Percentiles rank a stretch among this genome's conserved stretches.
Evolutionary conservation across 23 tunicate species (phyloP).

Genomic region (Ciona savignyi): DNA sequence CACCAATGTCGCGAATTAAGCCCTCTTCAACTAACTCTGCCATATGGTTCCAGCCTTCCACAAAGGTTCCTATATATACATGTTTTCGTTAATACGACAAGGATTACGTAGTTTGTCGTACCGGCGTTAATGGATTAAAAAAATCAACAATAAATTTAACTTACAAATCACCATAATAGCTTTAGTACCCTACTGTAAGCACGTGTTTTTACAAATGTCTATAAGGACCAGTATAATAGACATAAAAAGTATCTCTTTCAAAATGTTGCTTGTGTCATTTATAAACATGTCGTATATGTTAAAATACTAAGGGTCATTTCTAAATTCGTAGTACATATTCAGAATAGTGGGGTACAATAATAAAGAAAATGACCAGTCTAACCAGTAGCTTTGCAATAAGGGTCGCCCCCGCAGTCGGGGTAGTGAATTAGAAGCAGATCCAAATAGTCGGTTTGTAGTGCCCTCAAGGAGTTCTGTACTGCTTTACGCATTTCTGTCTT

Average conservation of each 20-base stretch:
- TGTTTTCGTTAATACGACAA: no score
- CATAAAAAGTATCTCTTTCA: neutral
- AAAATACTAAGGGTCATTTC: no score
- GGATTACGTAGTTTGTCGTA: no score
- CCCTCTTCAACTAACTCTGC: slow-evolving; percentile 27
- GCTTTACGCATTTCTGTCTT: slow-evolving; percentile 8
- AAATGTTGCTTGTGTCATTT: neutral
- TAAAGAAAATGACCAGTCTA: no score
- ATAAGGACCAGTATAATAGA: no score
- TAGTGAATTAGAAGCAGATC: slow-evolving; percentile 26
- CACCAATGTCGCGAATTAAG: slow-evolving; percentile 14
- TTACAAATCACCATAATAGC: no score
- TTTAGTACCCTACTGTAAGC: neutral
- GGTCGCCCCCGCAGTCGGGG: slow-evolving; percentile 13
- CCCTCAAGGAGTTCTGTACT: slow-evolving; percentile 15
- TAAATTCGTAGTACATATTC: no score
- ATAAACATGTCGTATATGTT: no score
- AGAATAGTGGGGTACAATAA: no score
- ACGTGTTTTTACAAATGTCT: no score
- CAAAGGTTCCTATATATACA: slow-evolving; percentile 18
- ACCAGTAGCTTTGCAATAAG: slow-evolving; percentile 11
- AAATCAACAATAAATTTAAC: no score
- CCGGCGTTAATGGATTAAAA: no score
- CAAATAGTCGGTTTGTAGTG: slow-evolving; percentile 11
- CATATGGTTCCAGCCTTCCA: slow-evolving; percentile 37